These are phyloP conservation scores for Lithophane leautieri DNA, from an alignment of 2,888 invertebrate genomes.

Conservation along the genomic window DNA sequence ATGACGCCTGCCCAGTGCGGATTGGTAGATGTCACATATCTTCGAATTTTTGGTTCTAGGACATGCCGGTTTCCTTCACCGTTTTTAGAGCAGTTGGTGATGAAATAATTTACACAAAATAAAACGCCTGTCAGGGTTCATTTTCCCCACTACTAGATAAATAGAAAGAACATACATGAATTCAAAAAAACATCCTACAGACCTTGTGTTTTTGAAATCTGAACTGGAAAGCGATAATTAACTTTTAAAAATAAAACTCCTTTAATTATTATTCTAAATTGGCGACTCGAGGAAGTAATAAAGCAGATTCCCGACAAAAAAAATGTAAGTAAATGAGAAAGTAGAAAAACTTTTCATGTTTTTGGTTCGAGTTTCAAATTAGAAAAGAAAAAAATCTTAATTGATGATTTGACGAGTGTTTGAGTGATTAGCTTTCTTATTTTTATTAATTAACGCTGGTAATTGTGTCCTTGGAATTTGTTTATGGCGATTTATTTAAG, in stretches of 20 bases:
- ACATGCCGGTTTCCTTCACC: too few species aligned
- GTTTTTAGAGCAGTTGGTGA: too few species aligned
- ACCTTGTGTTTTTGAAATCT: slow-evolving; percentile 1
- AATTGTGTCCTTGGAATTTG: neutral
- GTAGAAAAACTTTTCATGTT: slow-evolving; percentile 39
- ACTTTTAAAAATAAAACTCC: slow-evolving; percentile 34
- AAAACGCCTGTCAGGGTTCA: too few species aligned
- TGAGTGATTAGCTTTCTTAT: neutral
- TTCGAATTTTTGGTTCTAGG: too few species aligned
- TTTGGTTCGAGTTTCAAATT: slow-evolving; percentile 24
- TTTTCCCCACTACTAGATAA: too few species aligned
- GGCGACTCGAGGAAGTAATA: slow-evolving; percentile 35
- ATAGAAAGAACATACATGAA: too few species aligned
- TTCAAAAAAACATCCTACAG: neutral
- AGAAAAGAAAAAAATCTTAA: slow-evolving; percentile 28
- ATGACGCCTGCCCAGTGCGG: too few species aligned
- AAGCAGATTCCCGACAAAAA: slow-evolving; percentile 3
- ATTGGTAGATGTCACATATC: too few species aligned
- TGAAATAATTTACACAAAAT: too few species aligned
- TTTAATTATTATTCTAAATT: slow-evolving; percentile 42
- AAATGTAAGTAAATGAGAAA: slow-evolving; percentile 19
- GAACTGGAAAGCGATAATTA: slow-evolving; percentile 31
- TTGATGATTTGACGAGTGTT: slow-evolving; percentile 24
- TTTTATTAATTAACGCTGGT: neutral
- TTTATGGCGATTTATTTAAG: neutral